Evolutionary conservation across 1,140 invertebrate species (phyloP).

Genomic region (Drosophila serrata): DNA sequence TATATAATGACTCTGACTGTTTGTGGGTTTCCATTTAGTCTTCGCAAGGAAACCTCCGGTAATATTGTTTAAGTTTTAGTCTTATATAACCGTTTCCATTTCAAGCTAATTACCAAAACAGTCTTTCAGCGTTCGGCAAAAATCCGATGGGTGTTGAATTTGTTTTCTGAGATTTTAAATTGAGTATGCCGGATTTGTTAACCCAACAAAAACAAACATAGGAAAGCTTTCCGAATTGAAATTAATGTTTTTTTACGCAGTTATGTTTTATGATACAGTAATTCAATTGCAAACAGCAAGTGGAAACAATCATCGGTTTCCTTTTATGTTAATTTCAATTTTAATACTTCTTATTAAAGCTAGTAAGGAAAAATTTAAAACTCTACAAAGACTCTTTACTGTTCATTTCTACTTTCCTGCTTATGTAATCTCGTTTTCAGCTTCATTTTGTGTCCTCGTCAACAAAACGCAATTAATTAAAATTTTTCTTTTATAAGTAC

Average conservation of each 20-base stretch:
- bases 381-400: not conserved
- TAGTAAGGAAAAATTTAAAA: not conserved
- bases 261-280: too few relatives aligned
- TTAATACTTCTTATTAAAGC: not conserved
- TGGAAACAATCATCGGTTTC: too few relatives aligned
- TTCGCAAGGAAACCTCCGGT: not conserved
- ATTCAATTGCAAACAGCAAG: too few relatives aligned
- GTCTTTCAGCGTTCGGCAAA: too few relatives aligned
- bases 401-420: not conserved
- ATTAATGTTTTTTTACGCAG: too few relatives aligned
- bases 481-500: slow-evolving; percentile 76
- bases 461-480: slow-evolving; percentile 79
- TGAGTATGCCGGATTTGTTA: too few relatives aligned
- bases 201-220: too few relatives aligned
- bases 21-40: slow-evolving; percentile 5
- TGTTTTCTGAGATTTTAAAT: too few relatives aligned
- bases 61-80: not conserved
- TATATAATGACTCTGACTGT: slow-evolving; percentile 46
- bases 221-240: too few relatives aligned
- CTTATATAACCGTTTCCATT: not conserved
- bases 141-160: too few relatives aligned
- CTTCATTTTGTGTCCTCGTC: slow-evolving; percentile 13
- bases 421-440: slow-evolving; percentile 5
- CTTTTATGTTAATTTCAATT: too few relatives aligned
- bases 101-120: too few relatives aligned